Conservation (phyloP, 1,140 invertebrate genomes). For the Artemia franciscana region DNA sequence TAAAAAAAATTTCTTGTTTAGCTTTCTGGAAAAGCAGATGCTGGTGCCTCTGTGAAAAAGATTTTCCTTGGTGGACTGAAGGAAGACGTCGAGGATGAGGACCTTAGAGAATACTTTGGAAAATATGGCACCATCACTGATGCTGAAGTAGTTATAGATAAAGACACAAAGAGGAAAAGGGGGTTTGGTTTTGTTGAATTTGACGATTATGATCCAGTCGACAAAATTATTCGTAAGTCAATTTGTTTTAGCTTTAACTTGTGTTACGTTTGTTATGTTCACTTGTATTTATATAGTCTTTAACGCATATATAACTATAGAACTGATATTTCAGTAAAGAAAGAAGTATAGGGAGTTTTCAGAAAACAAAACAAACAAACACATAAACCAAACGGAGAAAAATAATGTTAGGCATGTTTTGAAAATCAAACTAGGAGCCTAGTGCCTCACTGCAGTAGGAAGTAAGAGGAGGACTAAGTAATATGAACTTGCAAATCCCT, state of each 20-base stretch:
- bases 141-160: constrained; percentile 75
- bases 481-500: no score
- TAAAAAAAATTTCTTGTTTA: constrained; percentile 20
- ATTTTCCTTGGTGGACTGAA: constrained; percentile 68
- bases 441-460: no score
- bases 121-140: constrained; percentile 56
- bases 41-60: constrained; percentile 82
- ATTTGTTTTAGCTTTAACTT: background rate
- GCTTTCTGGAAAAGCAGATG: constrained; percentile 67
- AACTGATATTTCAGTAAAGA: no score
- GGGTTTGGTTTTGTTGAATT: constrained; percentile 89
- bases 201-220: constrained; percentile 85
- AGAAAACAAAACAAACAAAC: no score
- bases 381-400: no score
- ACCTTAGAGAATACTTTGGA: constrained; percentile 52
- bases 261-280: no score
- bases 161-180: constrained; percentile 66
- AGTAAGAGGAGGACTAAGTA: no score
- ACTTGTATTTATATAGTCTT: no score
- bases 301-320: no score
- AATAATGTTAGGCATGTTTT: no score
- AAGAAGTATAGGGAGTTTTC: no score
- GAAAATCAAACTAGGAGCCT: no score
- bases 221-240: constrained; percentile 66
- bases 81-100: constrained; percentile 40